phyloP scores from a whole-genome alignment of 2,113 vertebrate genomes.

The Calypte anna region DNA sequence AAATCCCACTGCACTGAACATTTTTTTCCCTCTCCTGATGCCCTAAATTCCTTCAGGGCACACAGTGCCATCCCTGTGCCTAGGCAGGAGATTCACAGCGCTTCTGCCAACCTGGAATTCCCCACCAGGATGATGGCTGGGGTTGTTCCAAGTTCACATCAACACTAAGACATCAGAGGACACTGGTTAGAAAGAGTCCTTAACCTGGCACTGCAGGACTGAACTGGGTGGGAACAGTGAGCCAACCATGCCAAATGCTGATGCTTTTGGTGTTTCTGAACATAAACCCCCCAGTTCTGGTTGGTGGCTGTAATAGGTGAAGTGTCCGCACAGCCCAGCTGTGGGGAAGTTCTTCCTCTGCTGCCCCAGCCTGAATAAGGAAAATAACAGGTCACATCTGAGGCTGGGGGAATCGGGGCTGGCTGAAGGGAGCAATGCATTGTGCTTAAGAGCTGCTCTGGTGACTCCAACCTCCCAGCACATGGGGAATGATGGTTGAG shows the following conservation, averaged over 20 bases:
- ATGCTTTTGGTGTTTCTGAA: not conserved
- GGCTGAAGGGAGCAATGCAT: slow-evolving; percentile 50
- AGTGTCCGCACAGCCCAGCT: not conserved
- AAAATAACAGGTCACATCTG: slow-evolving; percentile 54
- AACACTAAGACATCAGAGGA: not conserved
- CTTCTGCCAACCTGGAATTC: not conserved
- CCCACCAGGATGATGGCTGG: rapidly evolving
- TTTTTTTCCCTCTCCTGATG: not conserved
- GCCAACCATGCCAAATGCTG: not conserved
- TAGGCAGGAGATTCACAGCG: not conserved
- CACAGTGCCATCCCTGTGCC: rapidly evolving
- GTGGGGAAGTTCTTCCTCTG: slow-evolving; percentile 54
- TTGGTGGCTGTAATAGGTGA: not conserved
- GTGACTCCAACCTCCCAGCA: not conserved
- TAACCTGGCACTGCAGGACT: not conserved
- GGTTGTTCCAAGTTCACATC: not conserved
- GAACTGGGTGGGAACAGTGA: not conserved
- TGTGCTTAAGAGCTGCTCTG: not conserved
- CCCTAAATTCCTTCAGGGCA: not conserved
- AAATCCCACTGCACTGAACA: not conserved
- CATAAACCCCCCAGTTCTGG: not conserved
- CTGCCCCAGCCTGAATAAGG: not conserved
- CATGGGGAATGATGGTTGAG: not conserved
- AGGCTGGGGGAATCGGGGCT: not conserved
- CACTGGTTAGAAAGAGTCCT: not conserved